Base-by-base conservation (phyloP, 2,113 vertebrate species). In the Vidua chalybeata region DNA sequence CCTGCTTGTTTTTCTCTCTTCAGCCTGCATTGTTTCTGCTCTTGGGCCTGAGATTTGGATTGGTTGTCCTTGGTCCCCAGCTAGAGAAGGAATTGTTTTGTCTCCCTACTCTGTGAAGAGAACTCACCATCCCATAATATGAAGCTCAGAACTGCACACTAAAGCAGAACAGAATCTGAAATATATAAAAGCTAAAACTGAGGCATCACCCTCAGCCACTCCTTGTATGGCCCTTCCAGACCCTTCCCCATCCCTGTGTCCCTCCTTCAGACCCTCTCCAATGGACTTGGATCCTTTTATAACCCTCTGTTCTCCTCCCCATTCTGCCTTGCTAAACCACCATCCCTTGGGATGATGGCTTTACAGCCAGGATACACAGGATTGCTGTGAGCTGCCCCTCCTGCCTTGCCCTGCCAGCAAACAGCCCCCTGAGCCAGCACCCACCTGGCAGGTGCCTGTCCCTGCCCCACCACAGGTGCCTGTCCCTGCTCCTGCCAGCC, bases 1-100 rank as follows among this genome's bases (percentile, higher is more conserved):
- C 13, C 13, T 46, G 45, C 45, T n/a, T 58, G 21, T n/a, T 58
- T n/a, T 58, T n/a, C 55, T 58, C 33, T 23, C 13, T n/a, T 7
- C 13, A n/a, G 6, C 2, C 33, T 21, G 10, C 9, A 2, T 14
- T 22, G 31, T 56, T 56, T 22, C 0, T 56, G 31, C 55, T 58
- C 21, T 10, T 58, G 56, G 9, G 56, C 21, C 55, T 58, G 56
- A n/a, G 21, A 58, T 58, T 15, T 58, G 55, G 55, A 58, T 58
- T 19, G 33, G 21, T 33, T 55, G 31, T 58, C 55, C 21, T n/a
- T n/a, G 56, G 21, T 58, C 3, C 55, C 56, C 56, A 58, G 21
- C 33, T 58, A 0, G 33, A 58, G 33, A 0, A 58, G 56, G 33
- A 58, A 58, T 58, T 58, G 21, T 58, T 58, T 58, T n/a, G 33